phyloP scores from a whole-genome alignment of 2,113 vertebrate genomes.

The Cricetomys ansorgei region DNA sequence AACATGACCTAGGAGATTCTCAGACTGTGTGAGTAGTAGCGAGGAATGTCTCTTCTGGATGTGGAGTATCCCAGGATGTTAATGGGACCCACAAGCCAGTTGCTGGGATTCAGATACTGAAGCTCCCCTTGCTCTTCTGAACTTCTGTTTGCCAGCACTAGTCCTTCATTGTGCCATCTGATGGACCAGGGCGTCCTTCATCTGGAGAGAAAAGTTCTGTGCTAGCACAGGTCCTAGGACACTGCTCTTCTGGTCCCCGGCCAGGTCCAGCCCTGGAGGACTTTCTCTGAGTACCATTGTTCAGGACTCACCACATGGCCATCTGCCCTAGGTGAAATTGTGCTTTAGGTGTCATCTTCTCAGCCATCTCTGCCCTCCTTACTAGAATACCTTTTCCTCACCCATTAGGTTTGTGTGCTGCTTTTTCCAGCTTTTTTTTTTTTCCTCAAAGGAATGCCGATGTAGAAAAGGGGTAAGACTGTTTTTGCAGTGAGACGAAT shows the following conservation, averaged over 20 bases:
- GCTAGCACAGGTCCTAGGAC: background rate
- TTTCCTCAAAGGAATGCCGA: background rate
- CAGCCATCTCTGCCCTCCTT: background rate
- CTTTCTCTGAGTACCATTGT: rapidly evolving
- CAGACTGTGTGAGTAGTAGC: background rate
- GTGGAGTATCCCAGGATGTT: background rate
- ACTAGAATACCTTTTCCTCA: background rate
- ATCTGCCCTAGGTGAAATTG: background rate
- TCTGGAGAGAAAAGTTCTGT: background rate
- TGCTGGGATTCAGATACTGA: background rate
- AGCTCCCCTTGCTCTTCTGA: background rate
- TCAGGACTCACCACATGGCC: background rate
- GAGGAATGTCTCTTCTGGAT: background rate
- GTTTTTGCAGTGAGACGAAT: background rate
- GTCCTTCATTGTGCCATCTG: background rate
- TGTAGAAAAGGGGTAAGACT: background rate
- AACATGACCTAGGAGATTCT: background rate
- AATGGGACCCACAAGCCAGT: background rate
- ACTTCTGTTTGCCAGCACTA: background rate
- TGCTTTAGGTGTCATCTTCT: background rate
- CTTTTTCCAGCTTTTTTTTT: background rate
- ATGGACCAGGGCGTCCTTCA: background rate
- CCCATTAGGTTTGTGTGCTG: background rate
- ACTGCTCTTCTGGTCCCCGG: background rate
- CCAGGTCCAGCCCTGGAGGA: too few relatives aligned